Conservation (phyloP, 1,140 invertebrate genomes). For the Lordiphosa mommai region DNA sequence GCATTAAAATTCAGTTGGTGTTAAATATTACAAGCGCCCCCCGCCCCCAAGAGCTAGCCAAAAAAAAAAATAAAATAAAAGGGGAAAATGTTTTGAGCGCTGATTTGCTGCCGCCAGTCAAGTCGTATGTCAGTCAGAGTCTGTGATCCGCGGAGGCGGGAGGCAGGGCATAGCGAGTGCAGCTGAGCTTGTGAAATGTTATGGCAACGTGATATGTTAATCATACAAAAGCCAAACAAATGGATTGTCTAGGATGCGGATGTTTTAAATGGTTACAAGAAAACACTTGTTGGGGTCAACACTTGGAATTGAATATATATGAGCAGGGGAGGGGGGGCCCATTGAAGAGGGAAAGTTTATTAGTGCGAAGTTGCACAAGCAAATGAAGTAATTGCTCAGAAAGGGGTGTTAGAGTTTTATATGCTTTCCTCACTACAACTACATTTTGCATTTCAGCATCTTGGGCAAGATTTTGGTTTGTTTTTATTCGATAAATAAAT, state of each 20-base stretch:
- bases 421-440: no score
- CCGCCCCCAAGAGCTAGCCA: background rate
- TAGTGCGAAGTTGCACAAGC: no score
- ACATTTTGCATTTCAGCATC: no score
- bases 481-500: no score
- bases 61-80: conserved; percentile 8
- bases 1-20: conserved; percentile 74
- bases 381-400: no score
- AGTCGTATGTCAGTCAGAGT: conserved; percentile 28
- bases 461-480: no score
- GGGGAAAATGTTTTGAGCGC: conserved; percentile 55
- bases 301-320: background rate
- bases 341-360: no score
- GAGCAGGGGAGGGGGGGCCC: no score
- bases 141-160: background rate
- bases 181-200: conserved; percentile 62
- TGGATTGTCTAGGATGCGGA: conserved; percentile 48
- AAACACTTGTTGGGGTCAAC: conserved; percentile 25
- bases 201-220: conserved; percentile 74
- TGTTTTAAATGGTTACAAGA: conserved; percentile 27
- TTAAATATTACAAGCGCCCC: conserved; percentile 72
- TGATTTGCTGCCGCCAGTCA: conserved; percentile 70
- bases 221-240: conserved; percentile 38
- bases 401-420: no score
- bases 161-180: conserved; percentile 5